These are phyloP conservation scores for Danio jaintianensis DNA, from an alignment of 2,797 vertebrate genomes.

Conservation along the genomic window DNA sequence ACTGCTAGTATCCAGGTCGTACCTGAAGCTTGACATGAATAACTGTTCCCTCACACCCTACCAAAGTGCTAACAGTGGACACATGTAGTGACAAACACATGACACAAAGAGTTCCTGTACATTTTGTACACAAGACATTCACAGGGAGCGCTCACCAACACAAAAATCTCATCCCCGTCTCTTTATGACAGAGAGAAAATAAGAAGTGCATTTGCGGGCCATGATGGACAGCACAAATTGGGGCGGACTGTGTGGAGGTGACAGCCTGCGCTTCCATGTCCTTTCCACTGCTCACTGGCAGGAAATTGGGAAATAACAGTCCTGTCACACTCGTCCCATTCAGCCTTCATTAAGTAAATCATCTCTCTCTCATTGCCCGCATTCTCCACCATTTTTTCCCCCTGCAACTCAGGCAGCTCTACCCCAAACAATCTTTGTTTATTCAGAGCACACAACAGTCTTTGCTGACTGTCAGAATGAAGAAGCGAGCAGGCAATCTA, in stretches of 20 bases:
- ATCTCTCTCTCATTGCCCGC: slow-evolving; percentile 30
- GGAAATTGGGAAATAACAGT: slow-evolving; percentile 60
- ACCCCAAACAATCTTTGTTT: slow-evolving; percentile 48
- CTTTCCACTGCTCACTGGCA: slow-evolving; percentile 37
- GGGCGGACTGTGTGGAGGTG: slow-evolving; percentile 51
- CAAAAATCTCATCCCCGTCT: not conserved
- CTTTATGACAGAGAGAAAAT: slow-evolving; percentile 36
- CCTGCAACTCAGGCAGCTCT: slow-evolving; percentile 18
- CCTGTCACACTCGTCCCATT: slow-evolving; percentile 54
- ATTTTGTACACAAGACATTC: slow-evolving; percentile 1
- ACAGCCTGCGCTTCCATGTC: slow-evolving; percentile 46
- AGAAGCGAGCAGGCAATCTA: slow-evolving; percentile 2
- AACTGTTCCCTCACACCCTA: not conserved
- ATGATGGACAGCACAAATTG: slow-evolving; percentile 61
- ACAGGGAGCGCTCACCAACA: not conserved
- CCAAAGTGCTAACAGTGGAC: slow-evolving; percentile 21
- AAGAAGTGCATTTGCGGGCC: slow-evolving; percentile 23
- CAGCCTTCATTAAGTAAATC: slow-evolving; percentile 60
- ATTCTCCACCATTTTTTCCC: slow-evolving; percentile 7
- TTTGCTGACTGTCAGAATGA: not conserved
- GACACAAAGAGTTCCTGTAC: slow-evolving; percentile 3
- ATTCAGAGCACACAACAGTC: slow-evolving; percentile 16
- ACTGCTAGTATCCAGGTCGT: not conserved
- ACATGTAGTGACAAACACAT: slow-evolving; percentile 43
- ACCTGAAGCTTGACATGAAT: not conserved